These are phyloP conservation scores for Habrosyne pyritoides DNA, from an alignment of 2,888 invertebrate genomes.

Conservation along the genomic window DNA sequence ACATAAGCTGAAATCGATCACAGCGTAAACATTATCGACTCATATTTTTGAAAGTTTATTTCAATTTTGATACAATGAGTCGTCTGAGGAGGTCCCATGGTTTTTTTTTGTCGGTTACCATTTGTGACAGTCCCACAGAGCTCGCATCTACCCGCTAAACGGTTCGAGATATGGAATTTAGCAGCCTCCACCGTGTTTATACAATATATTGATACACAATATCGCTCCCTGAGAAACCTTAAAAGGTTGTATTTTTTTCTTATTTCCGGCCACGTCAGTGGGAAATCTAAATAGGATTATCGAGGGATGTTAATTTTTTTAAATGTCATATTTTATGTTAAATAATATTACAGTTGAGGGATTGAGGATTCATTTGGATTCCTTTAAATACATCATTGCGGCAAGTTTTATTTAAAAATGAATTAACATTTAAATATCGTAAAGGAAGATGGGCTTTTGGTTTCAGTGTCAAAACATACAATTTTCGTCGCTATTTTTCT, in stretches of 20 bases:
- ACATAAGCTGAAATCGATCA: background rate
- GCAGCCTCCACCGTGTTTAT: conserved; percentile 70
- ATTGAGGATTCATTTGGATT: background rate
- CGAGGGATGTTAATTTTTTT: conserved; percentile 40
- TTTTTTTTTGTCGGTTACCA: conserved; percentile 38
- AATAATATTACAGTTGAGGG: background rate
- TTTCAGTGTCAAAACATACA: too few relatives aligned
- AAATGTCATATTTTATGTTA: conserved; percentile 3
- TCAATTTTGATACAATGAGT: background rate
- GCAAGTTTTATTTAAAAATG: too few relatives aligned
- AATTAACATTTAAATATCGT: too few relatives aligned
- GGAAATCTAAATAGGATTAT: conserved; percentile 75
- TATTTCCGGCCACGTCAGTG: conserved; percentile 59
- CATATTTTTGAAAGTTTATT: too few relatives aligned
- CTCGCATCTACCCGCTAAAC: conserved; percentile 60
- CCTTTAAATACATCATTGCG: too few relatives aligned
- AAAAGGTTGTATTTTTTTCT: conserved; percentile 51
- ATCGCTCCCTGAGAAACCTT: conserved; percentile 63
- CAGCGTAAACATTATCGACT: background rate
- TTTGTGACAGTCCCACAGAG: conserved; percentile 43
- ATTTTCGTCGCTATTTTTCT: too few relatives aligned
- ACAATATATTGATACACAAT: conserved; percentile 60
- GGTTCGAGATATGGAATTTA: conserved; percentile 79
- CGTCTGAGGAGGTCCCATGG: conserved; percentile 45
- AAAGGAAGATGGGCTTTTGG: too few relatives aligned